Percentiles rank a stretch among this genome's conserved stretches.
Evolutionary conservation across 2,797 vertebrate genomes (phyloP).

Genomic region (Anabacerthia variegaticeps): DNA sequence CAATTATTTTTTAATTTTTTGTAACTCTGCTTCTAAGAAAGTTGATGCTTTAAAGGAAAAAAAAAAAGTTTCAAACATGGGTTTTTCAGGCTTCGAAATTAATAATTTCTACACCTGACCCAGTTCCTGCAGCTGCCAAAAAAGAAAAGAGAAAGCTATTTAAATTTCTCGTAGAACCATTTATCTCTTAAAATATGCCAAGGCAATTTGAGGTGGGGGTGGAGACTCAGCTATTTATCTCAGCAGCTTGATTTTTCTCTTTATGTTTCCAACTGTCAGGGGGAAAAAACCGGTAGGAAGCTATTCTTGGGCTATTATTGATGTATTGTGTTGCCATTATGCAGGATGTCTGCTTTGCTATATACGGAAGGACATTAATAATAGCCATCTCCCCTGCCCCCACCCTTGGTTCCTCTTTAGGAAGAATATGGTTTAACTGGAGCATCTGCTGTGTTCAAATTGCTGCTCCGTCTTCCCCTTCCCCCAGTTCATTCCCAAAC

Average conservation of each 20-base stretch:
- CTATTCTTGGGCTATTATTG: slow-evolving; percentile 63
- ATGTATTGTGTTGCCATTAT: slow-evolving; percentile 58
- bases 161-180: slow-evolving; percentile 74
- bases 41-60: slow-evolving; percentile 52
- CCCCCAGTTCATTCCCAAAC: slow-evolving; percentile 35
- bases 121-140: slow-evolving; percentile 76
- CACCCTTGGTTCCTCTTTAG: slow-evolving; percentile 7
- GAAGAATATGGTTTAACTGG: slow-evolving; percentile 36
- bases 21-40: slow-evolving; percentile 67
- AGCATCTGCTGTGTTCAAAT: slow-evolving; percentile 44
- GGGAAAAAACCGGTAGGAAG: slow-evolving; percentile 54
- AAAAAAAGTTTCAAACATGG: slow-evolving; percentile 60
- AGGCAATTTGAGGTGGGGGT: slow-evolving; percentile 73
- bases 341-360: slow-evolving; percentile 57
- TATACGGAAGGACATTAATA: slow-evolving; percentile 39
- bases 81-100: slow-evolving; percentile 76
- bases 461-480: slow-evolving; percentile 37
- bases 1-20: slow-evolving; percentile 11
- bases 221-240: slow-evolving; percentile 71
- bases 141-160: slow-evolving; percentile 74
- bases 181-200: slow-evolving; percentile 78
- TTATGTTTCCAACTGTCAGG: slow-evolving; percentile 67
- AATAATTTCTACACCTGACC: slow-evolving; percentile 81
- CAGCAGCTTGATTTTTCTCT: slow-evolving; percentile 70
- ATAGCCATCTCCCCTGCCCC: slow-evolving; percentile 59